Percentiles rank a stretch among this genome's conserved stretches.
phyloP scores from a whole-genome alignment of 2,113 vertebrate genomes.

The Kryptolebias marmoratus region DNA sequence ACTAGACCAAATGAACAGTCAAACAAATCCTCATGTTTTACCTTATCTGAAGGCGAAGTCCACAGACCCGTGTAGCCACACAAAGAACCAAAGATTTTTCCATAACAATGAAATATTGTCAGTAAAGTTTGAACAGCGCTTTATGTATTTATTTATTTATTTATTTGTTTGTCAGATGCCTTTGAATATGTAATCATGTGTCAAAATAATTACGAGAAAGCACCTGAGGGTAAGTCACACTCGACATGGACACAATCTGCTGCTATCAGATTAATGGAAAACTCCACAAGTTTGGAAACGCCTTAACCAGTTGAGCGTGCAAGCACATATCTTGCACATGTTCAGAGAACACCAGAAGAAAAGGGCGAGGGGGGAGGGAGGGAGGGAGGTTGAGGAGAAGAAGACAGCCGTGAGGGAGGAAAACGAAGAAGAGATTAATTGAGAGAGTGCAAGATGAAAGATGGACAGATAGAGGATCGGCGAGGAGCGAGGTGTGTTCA shows the following conservation, averaged over 20 bases:
- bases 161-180: not conserved
- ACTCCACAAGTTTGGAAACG: not conserved
- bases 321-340: conserved; percentile 5
- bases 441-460: conserved; percentile 46
- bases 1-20: too few relatives aligned
- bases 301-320: conserved; percentile 4
- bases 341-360: conserved; percentile 26
- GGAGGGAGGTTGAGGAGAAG: conserved; percentile 20
- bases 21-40: too few relatives aligned
- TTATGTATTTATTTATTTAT: too few relatives aligned
- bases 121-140: not conserved
- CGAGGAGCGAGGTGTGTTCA: conserved; percentile 13
- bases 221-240: not conserved
- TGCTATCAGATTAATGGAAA: not conserved
- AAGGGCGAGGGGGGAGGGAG: not conserved
- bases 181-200: not conserved
- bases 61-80: too few relatives aligned
- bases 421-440: conserved; percentile 53
- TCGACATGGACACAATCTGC: not conserved
- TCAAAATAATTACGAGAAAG: not conserved
- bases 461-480: conserved; percentile 35
- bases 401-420: conserved; percentile 23
- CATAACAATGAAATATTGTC: too few relatives aligned
- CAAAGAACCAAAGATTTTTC: too few relatives aligned
- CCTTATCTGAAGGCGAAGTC: too few relatives aligned